phyloP scores from a whole-genome alignment of 2,797 vertebrate genomes.

The Dryobates pubescens region DNA sequence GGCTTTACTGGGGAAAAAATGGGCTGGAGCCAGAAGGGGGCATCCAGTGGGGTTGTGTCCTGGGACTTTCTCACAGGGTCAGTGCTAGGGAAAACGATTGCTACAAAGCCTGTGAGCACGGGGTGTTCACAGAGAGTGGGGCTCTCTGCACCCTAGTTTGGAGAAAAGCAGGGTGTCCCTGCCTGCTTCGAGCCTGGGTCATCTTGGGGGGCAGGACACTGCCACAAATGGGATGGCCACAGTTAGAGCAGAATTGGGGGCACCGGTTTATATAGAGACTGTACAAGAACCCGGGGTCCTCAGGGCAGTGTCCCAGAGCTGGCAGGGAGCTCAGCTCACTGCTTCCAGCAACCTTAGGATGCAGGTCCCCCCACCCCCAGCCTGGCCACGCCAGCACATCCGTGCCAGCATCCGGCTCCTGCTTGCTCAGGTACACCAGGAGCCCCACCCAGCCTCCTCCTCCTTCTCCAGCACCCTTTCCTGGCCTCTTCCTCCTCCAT shows the following conservation, averaged over 20 bases:
- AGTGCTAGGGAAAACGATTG: neutral
- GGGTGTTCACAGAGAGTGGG: neutral
- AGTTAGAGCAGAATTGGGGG: neutral
- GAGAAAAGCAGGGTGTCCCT: neutral
- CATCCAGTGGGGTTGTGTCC: neutral
- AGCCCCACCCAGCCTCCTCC: conserved; percentile 46
- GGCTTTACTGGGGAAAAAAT: neutral
- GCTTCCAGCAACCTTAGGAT: neutral
- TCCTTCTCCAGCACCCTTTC: conserved; percentile 38
- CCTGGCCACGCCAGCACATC: conserved; percentile 49
- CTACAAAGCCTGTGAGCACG: neutral
- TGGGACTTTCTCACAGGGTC: neutral
- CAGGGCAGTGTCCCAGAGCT: accelerated
- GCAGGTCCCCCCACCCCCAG: neutral
- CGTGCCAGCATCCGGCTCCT: conserved; percentile 59
- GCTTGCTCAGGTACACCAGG: neutral
- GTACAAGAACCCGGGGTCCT: neutral
- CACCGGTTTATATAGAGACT: neutral
- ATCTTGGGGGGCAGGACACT: neutral
- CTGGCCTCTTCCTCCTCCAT: neutral
- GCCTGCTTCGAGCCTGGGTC: neutral
- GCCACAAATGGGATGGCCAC: neutral
- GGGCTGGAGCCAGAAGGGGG: neutral
- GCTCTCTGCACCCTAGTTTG: accelerated
- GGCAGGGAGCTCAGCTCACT: neutral